Evolutionary conservation across 2,888 invertebrate species (phyloP), one percentile per base, ranked within the genome.

Genomic region (Apocheima hispidaria): DNA sequence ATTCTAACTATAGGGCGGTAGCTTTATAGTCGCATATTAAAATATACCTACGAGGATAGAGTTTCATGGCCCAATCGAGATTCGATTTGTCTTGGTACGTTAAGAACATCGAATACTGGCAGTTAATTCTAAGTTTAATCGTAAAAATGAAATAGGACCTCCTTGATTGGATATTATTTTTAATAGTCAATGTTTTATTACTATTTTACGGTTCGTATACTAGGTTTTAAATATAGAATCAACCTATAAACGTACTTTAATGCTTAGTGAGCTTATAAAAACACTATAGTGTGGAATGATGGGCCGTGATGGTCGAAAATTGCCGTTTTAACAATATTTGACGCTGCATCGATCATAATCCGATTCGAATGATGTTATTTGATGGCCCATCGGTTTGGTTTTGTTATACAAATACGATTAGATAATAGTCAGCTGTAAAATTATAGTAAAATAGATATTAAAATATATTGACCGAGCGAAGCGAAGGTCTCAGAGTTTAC

Each of bases 21-120:
- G 92, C 91, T 89, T 90, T 87, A 90, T 86, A 78, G 78, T 77
- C 68, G 69, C 69, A 73, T 82, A 82, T 84, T 83, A 81, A 82
- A 66, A 66, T 68, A 67, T 63, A n/a, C n/a, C n/a, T n/a, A 63
- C 28, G 44, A 58, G 62, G 48, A 62, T 69, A 69, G 63, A 56
- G 64, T 81, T 81, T 78, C 79, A 75, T 77, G 75, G 78, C 70
- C 81, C 77, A 81, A 83, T 81, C 81, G 81, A 73, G 78, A 77
- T 71, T 72, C 86, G 85, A 91, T 92, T 90, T 85, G 88, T 88
- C 87, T 86, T 84, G 88, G 83, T 81, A 80, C 83, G 86, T 90
- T 88, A 84, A 86, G 83, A 84, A 83, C 83, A 84, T 87, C 81
- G 83, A 82, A 78, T 63, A 73, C 77, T 69, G 73, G 70, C 78